These are phyloP conservation scores for Talpa occidentalis DNA, from an alignment of 2,113 vertebrate species.

Conservation along the genomic window DNA sequence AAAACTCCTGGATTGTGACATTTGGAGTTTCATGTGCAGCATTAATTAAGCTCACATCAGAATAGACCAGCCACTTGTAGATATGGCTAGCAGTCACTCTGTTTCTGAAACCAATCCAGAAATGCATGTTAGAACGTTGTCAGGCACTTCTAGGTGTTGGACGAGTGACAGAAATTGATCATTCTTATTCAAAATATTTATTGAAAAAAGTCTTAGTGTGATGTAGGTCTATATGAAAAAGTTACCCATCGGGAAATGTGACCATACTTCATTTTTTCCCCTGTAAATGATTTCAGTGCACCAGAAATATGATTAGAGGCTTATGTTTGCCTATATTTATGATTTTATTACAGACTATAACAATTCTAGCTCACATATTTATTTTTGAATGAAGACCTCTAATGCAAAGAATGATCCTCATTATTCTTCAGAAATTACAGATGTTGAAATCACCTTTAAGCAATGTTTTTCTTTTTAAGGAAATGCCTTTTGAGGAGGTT, in stretches of 20 bases:
- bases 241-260: slow-evolving; percentile 17
- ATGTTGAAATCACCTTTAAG: slow-evolving; percentile 46
- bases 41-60: slow-evolving; percentile 55
- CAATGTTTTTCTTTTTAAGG: slow-evolving; percentile 24
- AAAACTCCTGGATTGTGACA: slow-evolving; percentile 64
- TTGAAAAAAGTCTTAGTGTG: neutral
- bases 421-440: slow-evolving; percentile 56
- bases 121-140: slow-evolving; percentile 68
- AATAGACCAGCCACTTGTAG: slow-evolving; percentile 38
- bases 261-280: neutral
- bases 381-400: slow-evolving; percentile 54
- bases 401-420: neutral
- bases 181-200: slow-evolving; percentile 75
- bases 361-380: neutral
- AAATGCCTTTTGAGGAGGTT: slow-evolving; percentile 22
- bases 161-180: slow-evolving; percentile 58
- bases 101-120: slow-evolving; percentile 52
- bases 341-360: slow-evolving; percentile 42
- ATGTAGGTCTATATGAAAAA: slow-evolving; percentile 14
- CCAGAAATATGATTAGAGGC: slow-evolving; percentile 19
- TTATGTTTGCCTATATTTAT: neutral
- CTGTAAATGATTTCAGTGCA: neutral
- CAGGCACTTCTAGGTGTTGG: slow-evolving; percentile 55
- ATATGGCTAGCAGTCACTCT: slow-evolving; percentile 53
- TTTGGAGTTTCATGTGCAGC: slow-evolving; percentile 63